These are phyloP conservation scores for Spinibarbus caldwelli DNA, from an alignment of 2,797 vertebrate genomes.

Conservation along the genomic window DNA sequence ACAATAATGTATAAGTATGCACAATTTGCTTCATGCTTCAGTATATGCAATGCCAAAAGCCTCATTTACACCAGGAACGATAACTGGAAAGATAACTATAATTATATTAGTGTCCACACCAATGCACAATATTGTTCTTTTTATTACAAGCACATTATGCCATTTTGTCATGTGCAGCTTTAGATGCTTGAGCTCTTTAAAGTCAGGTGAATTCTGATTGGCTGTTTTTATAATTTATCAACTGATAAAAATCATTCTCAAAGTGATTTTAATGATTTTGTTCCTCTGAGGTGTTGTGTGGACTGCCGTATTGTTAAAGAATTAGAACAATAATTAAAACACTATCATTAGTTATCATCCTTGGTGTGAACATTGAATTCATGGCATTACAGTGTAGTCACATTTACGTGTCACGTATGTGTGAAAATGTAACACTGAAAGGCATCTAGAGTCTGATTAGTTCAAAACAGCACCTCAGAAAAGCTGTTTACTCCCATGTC, in stretches of 20 bases:
- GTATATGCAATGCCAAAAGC: neutral
- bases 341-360: neutral
- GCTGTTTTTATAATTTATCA: neutral
- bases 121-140: too few species aligned
- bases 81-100: too few species aligned
- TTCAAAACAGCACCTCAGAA: constrained; percentile 9
- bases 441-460: neutral
- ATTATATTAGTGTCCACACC: too few species aligned
- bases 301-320: neutral
- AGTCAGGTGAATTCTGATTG: neutral
- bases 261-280: neutral
- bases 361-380: neutral
- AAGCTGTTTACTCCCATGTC: neutral
- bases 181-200: neutral
- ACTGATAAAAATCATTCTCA: neutral
- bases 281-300: neutral
- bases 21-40: neutral
- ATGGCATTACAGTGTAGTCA: neutral
- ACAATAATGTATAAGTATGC: neutral
- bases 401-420: neutral
- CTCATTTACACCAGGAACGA: too few species aligned
- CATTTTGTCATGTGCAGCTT: neutral
- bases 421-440: neutral
- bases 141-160: neutral
- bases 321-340: neutral